Evolutionary conservation across 1,140 invertebrate species (phyloP), one percentile per base, ranked within the genome.

Genomic region (Drosophila athabasca): DNA sequence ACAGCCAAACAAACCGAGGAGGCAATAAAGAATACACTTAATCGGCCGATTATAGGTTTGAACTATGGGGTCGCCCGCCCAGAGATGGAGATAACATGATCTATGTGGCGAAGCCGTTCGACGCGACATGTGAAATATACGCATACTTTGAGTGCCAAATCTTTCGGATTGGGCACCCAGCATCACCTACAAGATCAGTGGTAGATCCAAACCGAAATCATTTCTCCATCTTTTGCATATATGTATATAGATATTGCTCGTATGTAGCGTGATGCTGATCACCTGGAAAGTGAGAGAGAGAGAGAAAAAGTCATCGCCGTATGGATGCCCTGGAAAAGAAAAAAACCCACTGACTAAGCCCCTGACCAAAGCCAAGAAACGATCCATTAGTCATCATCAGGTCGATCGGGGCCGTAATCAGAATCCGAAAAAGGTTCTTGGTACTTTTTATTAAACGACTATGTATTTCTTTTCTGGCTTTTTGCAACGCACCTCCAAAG

Each of bases 311-410:
- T 64, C 50, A 52, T 5, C 24, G 24, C 24, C 4, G 7, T 7
- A 22, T 70, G 64, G 51, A 43, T 17, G 39, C 6, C 11, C 59
- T 54, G 50, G 59, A 73, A 71, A 67, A 64, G 41, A 41, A 66
- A 65, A 68, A 81, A 85, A 81, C 73, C 73, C 78, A 66, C 79
- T 85, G 82, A 87, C 74, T 85, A 85, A 87, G 71, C 50, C 54
- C 24, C 19, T 43, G 35, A 31, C 31, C 31, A 44, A 50, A 61
- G 55, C 75, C 45, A 87, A 77, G 73, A 80, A 64, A 52, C 62
- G 46, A 46, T 57, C 69, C 82, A 85, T 85, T 85, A 85, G 82
- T 85, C 82, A 85, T 85, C 82, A 85, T 85, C 82, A 82, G 77
- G 51, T 75, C 71, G 80, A 60, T 62, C 55, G 70, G 35, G 57